Evolutionary conservation across 2,113 vertebrate species (phyloP).

Genomic region (Micronisus gabar): DNA sequence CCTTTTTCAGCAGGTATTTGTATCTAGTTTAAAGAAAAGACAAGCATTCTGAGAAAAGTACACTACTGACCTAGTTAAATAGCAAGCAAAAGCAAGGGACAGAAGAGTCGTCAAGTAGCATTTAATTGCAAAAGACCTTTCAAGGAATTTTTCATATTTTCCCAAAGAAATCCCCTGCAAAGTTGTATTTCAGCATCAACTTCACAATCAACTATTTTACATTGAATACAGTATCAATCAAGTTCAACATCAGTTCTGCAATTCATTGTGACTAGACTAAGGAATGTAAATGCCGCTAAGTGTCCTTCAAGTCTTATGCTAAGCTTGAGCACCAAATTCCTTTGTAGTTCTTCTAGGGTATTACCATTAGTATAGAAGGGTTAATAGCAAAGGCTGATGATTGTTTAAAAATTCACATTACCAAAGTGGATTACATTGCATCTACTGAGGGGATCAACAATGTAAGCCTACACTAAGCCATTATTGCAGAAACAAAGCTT

Average conservation of each 20-base stretch:
- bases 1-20: not conserved
- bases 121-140: slow-evolving; percentile 44
- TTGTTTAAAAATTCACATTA: slow-evolving; percentile 88
- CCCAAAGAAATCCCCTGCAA: slow-evolving; percentile 23
- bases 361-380: slow-evolving; percentile 79
- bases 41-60: not conserved
- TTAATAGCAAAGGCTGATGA: slow-evolving; percentile 81
- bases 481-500: slow-evolving; percentile 87
- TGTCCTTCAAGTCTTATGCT: slow-evolving; percentile 59
- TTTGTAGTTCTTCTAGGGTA: slow-evolving; percentile 70
- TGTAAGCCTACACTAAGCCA: slow-evolving; percentile 85
- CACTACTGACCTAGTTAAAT: not conserved
- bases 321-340: slow-evolving; percentile 57
- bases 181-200: slow-evolving; percentile 49
- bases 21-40: not conserved
- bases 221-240: slow-evolving; percentile 60
- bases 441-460: slow-evolving; percentile 85
- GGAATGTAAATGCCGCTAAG: slow-evolving; percentile 74
- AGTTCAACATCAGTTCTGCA: slow-evolving; percentile 68
- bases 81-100: not conserved
- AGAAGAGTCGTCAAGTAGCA: not conserved
- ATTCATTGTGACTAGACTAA: slow-evolving; percentile 66
- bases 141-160: slow-evolving; percentile 45
- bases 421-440: slow-evolving; percentile 87
- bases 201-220: slow-evolving; percentile 65